Base-by-base conservation (phyloP, 1,140 invertebrate genomes). In the Aphaenogaster ashmeadi region DNA sequence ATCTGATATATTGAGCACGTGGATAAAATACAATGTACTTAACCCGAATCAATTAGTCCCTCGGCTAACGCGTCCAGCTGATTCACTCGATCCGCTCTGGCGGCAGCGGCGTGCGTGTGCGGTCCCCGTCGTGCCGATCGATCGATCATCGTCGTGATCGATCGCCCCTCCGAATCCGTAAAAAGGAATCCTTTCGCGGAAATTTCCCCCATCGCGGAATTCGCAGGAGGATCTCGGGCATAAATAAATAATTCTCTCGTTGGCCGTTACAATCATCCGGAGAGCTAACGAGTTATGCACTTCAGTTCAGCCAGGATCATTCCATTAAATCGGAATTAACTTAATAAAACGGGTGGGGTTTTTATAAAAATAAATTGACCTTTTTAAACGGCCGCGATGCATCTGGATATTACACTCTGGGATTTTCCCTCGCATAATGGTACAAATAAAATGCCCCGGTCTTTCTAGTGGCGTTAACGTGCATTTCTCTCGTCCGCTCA, bases 21-120 rank as follows among this genome's bases (percentile, higher is more conserved):
- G 69, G 69, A 84, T 84, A 84, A 84, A 84, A 74, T 74, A 83
- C 80, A 83, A 74, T 60, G 38, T 84, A 84, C 69, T 84, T 84
- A 84, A 84, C 69, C 54, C 54, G 41, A 75, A 84, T 84, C 80
- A 84, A 84, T 84, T 84, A 84, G 69, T 56, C 44, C 44, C 54
- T 8, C 78, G 47, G 62, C 44, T 47, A 44, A 58, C 80, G 38
- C 67, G 56, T 74, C 11, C 67, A 58, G 41, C 27, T 11, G 79
- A 71, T 71, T 81, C 50, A 8, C 9, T 36, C 52, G 54, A 83
- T 72, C 50, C 47, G 33, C n/a, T 58, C 52, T 21, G 11, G n/a
- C 60, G 13, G 15, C 58, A 9, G 11, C 11, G 58, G 11, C 5
- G 41, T 7, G 41, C 41, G 41, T 44, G 41, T 8, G 41, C 41